Conservation (phyloP, 2,888 invertebrate species). For the Clunio marinus region DNA sequence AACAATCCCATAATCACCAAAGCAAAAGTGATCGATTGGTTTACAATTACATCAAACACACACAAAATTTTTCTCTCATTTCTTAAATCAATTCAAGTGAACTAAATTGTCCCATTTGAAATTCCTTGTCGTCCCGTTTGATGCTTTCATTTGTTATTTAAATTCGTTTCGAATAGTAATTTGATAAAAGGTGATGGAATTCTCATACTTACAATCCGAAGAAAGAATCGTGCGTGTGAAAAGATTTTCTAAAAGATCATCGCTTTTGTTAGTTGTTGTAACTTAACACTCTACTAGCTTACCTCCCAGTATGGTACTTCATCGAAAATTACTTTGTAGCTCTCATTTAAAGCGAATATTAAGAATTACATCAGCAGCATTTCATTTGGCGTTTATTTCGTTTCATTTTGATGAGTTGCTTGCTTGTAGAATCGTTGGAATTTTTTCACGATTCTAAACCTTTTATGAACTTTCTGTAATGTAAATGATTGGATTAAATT, state of each 20-base stretch:
- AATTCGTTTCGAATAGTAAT: neutral
- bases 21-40: constrained; percentile 23
- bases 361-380: neutral
- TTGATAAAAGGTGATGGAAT: neutral
- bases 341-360: neutral
- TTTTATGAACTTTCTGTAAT: neutral
- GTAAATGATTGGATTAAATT: too few species aligned
- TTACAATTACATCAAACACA: constrained; percentile 1
- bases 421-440: too few species aligned
- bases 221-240: neutral
- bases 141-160: constrained; percentile 5
- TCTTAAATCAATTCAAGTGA: too few species aligned
- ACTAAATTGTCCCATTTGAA: too few species aligned
- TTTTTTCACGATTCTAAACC: neutral
- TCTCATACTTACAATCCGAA: too few species aligned
- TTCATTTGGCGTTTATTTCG: too few species aligned
- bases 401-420: too few species aligned
- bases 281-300: neutral
- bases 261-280: neutral
- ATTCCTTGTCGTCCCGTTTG: too few species aligned
- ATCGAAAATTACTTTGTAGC: neutral
- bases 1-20: constrained; percentile 7
- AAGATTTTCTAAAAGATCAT: neutral
- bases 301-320: neutral
- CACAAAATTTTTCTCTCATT: neutral